phyloP scores from a whole-genome alignment of 1,140 invertebrate genomes.

The Atta texana region DNA sequence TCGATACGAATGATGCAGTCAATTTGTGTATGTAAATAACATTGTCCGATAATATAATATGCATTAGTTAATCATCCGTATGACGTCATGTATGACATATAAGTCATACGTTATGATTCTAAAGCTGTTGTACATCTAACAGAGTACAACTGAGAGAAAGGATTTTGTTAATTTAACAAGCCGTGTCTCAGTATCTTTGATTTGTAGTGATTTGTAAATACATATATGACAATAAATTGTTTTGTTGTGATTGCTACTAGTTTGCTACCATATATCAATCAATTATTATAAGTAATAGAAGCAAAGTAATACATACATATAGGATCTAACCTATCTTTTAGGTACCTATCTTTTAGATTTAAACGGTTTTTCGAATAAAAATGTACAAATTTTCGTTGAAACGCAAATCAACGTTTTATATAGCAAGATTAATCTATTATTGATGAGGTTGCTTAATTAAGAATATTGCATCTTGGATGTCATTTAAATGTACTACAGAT shows the following conservation, averaged over 20 bases:
- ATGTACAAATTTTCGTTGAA: not conserved
- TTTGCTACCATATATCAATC: too few species aligned
- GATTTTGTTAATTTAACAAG: too few species aligned
- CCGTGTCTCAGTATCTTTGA: too few species aligned
- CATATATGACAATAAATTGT: too few species aligned
- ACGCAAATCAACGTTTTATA: not conserved
- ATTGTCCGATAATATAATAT: not conserved
- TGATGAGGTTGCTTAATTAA: not conserved
- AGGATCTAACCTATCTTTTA: too few species aligned
- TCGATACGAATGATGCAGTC: not conserved
- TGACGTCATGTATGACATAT: not conserved
- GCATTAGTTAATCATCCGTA: slow-evolving; percentile 2
- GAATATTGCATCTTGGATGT: not conserved
- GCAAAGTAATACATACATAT: too few species aligned
- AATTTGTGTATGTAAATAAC: slow-evolving; percentile 25
- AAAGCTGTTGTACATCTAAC: not conserved
- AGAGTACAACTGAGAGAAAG: too few species aligned
- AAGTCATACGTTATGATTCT: not conserved
- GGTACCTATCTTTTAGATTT: not conserved
- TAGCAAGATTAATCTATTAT: not conserved
- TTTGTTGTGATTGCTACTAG: too few species aligned
- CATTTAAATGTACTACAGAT: not conserved
- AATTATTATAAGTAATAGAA: too few species aligned
- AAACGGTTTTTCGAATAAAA: not conserved
- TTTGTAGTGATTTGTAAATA: too few species aligned